Conservation (phyloP, 2,888 invertebrate genomes). For the Epistrophe grossulariae region DNA sequence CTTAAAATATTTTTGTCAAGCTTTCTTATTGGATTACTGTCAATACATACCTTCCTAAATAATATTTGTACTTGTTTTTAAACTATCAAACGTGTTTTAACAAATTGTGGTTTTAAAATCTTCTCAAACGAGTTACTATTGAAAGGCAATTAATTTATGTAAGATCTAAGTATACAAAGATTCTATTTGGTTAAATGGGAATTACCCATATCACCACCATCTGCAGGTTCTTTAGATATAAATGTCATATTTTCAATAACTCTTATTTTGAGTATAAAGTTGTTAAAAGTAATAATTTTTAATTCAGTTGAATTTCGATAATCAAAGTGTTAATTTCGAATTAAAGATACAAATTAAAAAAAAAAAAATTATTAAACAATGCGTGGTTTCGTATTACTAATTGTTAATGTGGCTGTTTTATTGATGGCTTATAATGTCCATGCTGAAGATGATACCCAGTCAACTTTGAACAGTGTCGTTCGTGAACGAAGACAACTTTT, state of each 20-base stretch:
- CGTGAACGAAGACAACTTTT: slow-evolving; percentile 17
- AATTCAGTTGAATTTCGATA: slow-evolving; percentile 15
- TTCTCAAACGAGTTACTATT: slow-evolving; percentile 10
- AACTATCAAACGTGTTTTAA: not conserved
- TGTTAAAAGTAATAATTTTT: not conserved
- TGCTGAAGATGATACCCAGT: not conserved
- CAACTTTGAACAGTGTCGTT: not conserved
- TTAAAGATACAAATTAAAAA: not conserved
- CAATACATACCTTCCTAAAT: not conserved
- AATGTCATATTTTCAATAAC: not conserved
- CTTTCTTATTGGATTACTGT: not conserved
- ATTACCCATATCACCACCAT: not conserved
- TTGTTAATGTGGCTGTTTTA: slow-evolving; percentile 5
- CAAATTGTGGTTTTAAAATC: not conserved
- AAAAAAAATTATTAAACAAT: not conserved
- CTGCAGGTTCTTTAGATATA: not conserved
- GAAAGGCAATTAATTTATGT: not conserved
- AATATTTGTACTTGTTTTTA: not conserved
- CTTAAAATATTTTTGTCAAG: not conserved
- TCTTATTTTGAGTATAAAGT: slow-evolving; percentile 25
- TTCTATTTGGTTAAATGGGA: not conserved
- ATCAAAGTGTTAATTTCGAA: slow-evolving; percentile 9
- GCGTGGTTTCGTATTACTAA: not conserved
- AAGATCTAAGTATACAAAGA: not conserved
- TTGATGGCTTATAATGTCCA: not conserved